These are phyloP conservation scores for Volucella bombylans DNA, from an alignment of 2,888 invertebrate genomes.

Conservation along the genomic window DNA sequence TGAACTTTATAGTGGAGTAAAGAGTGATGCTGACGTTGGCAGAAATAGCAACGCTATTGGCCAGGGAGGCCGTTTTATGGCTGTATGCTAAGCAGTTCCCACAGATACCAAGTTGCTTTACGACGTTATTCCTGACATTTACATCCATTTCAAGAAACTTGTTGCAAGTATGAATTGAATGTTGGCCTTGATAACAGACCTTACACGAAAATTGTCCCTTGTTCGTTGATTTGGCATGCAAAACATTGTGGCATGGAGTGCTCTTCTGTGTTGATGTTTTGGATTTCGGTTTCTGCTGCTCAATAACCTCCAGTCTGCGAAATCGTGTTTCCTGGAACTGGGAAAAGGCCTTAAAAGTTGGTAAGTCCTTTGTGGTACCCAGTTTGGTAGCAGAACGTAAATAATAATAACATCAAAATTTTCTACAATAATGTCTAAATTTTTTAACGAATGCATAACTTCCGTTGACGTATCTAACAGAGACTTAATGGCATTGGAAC, in stretches of 20 bases:
- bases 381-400: slow-evolving; percentile 15
- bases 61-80: slow-evolving; percentile 8
- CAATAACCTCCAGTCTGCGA: slow-evolving; percentile 6
- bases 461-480: slow-evolving; percentile 20
- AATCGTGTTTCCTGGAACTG: slow-evolving; percentile 19
- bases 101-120: neutral
- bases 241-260: neutral
- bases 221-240: neutral
- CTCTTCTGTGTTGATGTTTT: slow-evolving; percentile 4
- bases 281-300: neutral
- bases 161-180: slow-evolving; percentile 16
- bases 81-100: slow-evolving; percentile 31
- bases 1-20: slow-evolving; percentile 1
- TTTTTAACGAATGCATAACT: slow-evolving; percentile 18
- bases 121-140: neutral
- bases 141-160: slow-evolving; percentile 27
- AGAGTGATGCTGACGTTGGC: slow-evolving; percentile 1
- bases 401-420: slow-evolving; percentile 34
- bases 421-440: slow-evolving; percentile 16
- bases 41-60: neutral
- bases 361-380: slow-evolving; percentile 1
- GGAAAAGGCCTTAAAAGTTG: slow-evolving; percentile 8
- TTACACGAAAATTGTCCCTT: too few species aligned
- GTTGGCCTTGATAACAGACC: slow-evolving; percentile 17
- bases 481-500: neutral